Percentiles rank a stretch among this genome's conserved stretches.
Evolutionary conservation across 2,113 vertebrate species (phyloP).

Genomic region (Microcebus murinus): DNA sequence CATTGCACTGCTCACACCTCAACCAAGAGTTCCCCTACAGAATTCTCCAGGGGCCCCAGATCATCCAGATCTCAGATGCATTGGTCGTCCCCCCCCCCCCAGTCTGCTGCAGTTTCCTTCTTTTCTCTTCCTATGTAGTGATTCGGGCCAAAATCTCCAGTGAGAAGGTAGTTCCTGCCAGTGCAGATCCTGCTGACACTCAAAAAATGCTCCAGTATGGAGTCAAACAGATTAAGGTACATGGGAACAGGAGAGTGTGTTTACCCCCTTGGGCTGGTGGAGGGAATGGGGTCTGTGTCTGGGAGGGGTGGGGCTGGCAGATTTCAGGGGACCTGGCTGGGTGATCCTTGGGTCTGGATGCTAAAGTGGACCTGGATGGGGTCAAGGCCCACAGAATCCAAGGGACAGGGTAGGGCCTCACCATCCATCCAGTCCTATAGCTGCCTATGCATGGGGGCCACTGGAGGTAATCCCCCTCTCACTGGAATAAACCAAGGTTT

Average conservation of each 20-base stretch:
- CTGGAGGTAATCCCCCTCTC: neutral
- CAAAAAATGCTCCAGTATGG: conserved; percentile 95
- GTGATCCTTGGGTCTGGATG: neutral
- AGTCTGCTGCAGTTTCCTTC: neutral
- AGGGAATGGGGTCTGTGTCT: neutral
- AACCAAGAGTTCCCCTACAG: neutral
- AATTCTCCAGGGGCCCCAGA: neutral
- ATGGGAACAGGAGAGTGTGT: conserved; percentile 62
- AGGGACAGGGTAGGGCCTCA: neutral
- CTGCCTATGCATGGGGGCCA: neutral
- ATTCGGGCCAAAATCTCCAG: conserved; percentile 93
- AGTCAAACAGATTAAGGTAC: conserved; percentile 98
- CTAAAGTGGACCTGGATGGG: neutral
- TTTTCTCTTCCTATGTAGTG: conserved; percentile 84
- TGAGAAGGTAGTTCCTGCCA: conserved; percentile 93
- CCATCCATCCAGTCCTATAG: neutral
- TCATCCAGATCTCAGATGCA: neutral
- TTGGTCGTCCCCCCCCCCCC: neutral
- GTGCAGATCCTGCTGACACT: conserved; percentile 87
- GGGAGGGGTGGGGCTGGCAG: neutral
- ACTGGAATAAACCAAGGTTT: neutral
- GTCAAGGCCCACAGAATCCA: neutral
- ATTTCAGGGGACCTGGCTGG: neutral
- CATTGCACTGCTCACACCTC: neutral
- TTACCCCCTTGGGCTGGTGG: conserved; percentile 49